Percentiles rank a stretch among this genome's conserved stretches.
phyloP scores from a whole-genome alignment of 2,888 invertebrate genomes.

The Minunthozetes semirufus region DNA sequence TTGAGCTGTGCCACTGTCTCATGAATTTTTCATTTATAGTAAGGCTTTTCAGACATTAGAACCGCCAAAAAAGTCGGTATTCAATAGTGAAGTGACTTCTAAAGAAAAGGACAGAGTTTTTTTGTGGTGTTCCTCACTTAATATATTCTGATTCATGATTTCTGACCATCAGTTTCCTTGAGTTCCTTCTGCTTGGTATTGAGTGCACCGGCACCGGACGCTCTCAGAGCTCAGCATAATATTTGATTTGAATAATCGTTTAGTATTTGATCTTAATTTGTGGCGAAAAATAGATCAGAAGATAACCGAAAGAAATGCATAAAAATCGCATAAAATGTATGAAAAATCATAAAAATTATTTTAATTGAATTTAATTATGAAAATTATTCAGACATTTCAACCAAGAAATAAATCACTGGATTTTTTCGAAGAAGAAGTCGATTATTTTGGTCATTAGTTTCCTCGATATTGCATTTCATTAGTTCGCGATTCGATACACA shows the following conservation, averaged over 20 bases:
- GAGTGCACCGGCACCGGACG: background rate
- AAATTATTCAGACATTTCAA: too few relatives aligned
- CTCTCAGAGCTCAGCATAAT: background rate
- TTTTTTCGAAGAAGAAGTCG: too few relatives aligned
- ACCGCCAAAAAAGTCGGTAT: background rate
- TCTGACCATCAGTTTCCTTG: constrained; percentile 23
- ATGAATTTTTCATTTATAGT: constrained; percentile 25
- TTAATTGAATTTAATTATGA: too few relatives aligned
- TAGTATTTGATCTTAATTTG: too few relatives aligned
- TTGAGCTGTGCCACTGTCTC: background rate
- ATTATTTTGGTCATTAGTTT: too few relatives aligned
- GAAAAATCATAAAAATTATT: too few relatives aligned
- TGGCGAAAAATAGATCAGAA: too few relatives aligned
- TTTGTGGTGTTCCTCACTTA: background rate
- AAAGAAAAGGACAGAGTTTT: constrained; percentile 5
- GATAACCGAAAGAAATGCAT: too few relatives aligned
- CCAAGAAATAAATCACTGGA: too few relatives aligned
- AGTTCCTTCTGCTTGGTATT: background rate
- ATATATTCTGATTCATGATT: background rate
- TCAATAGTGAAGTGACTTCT: background rate
- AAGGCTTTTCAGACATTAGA: background rate
- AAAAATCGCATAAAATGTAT: too few relatives aligned
- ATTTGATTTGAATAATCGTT: background rate
- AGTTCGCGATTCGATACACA: too few relatives aligned
- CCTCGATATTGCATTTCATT: too few relatives aligned